Percentiles rank a stretch among this genome's conserved stretches.
phyloP scores from a whole-genome alignment of 2,113 vertebrate species.

The Macquaria australasica region DNA sequence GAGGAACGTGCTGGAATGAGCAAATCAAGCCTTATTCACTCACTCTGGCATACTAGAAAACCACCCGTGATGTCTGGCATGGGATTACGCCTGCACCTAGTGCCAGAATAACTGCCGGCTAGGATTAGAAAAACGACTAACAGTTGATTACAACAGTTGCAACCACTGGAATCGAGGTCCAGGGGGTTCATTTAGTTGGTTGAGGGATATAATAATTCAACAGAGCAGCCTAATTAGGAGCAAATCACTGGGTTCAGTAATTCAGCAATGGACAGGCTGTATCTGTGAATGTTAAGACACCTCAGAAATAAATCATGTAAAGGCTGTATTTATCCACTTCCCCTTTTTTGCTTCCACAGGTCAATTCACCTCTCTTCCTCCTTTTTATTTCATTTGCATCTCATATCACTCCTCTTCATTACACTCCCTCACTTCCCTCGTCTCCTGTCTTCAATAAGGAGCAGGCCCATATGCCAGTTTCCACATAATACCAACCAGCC shows the following conservation, averaged over 20 bases:
- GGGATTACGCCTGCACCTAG: conserved; percentile 43
- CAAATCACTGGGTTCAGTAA: conserved; percentile 62
- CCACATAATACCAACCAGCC: conserved; percentile 44
- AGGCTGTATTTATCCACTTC: conserved; percentile 1
- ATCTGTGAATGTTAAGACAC: conserved; percentile 27
- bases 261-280: conserved; percentile 21
- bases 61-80: conserved; percentile 71
- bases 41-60: conserved; percentile 64
- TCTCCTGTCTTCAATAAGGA: conserved; percentile 22
- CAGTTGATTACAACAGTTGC: conserved; percentile 64
- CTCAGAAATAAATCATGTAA: conserved; percentile 28
- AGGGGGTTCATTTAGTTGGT: conserved; percentile 46
- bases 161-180: conserved; percentile 58
- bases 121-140: conserved; percentile 64
- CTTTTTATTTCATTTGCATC: conserved; percentile 25
- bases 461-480: conserved; percentile 52
- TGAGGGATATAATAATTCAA: conserved; percentile 46
- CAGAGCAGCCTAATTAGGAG: conserved; percentile 46
- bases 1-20: conserved; percentile 71
- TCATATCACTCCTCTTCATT: conserved; percentile 19
- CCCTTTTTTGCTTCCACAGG: neutral
- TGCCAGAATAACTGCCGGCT: conserved; percentile 69
- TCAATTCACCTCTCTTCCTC: conserved; percentile 6
- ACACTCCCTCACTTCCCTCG: neutral
- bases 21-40: conserved; percentile 64